Percentiles rank a stretch among this genome's conserved stretches.
These are phyloP conservation scores for Mionectes macconnelli DNA, from an alignment of 2,113 vertebrate genomes.

Conservation along the genomic window DNA sequence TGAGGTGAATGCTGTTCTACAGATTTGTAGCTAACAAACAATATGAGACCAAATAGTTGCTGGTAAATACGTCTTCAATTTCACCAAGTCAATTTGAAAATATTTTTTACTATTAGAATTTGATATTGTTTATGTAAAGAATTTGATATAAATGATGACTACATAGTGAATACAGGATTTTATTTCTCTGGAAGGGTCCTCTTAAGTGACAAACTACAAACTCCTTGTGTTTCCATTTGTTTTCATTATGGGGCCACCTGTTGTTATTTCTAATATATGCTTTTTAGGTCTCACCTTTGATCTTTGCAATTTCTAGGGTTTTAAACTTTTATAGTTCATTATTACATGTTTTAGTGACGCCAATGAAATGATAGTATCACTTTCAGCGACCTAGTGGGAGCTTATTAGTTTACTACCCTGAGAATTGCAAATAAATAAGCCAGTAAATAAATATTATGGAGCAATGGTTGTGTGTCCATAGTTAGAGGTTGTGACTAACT, in stretches of 20 bases:
- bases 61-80: background rate
- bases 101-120: slow-evolving; percentile 55
- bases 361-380: slow-evolving; percentile 23
- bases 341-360: slow-evolving; percentile 20
- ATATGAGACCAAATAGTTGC: background rate
- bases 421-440: slow-evolving; percentile 61
- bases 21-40: background rate
- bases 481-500: background rate
- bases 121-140: slow-evolving; percentile 35
- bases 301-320: slow-evolving; percentile 40
- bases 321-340: slow-evolving; percentile 21
- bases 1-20: background rate
- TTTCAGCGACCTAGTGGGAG: background rate
- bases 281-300: slow-evolving; percentile 56
- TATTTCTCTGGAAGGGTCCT: slow-evolving; percentile 30
- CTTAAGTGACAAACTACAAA: slow-evolving; percentile 42
- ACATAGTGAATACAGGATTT: slow-evolving; percentile 8
- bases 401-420: slow-evolving; percentile 12
- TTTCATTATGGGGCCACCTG: slow-evolving; percentile 52
- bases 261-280: slow-evolving; percentile 59
- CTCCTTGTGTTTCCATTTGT: slow-evolving; percentile 55
- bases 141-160: background rate
- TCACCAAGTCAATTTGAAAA: background rate
- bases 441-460: slow-evolving; percentile 41
- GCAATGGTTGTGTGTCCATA: background rate